Evolutionary conservation across 2,113 vertebrate genomes (phyloP).

Genomic region (Zosterops lateralis): DNA sequence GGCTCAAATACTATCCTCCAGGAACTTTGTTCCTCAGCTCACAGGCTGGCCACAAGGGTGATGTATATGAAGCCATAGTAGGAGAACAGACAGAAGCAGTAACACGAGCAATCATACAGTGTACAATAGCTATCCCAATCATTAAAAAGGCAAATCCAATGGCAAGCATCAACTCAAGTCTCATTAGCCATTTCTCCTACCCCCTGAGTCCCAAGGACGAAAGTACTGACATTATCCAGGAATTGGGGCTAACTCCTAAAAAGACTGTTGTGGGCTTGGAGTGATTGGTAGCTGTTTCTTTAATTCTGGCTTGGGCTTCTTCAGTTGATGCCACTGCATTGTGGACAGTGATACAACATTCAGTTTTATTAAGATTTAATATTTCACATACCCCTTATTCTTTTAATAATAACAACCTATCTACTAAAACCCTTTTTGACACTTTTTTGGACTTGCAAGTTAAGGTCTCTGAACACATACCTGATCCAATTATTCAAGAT

Average conservation of each 20-base stretch:
- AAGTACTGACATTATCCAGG: neutral
- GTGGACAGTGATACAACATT: neutral
- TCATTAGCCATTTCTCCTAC: neutral
- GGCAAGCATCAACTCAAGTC: neutral
- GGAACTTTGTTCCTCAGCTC: neutral
- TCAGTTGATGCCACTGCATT: neutral
- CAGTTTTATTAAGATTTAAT: neutral
- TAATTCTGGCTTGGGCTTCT: neutral
- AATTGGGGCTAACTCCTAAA: neutral
- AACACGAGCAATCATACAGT: neutral
- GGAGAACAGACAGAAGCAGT: neutral
- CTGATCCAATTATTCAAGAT: neutral
- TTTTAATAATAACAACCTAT: neutral
- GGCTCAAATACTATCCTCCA: neutral
- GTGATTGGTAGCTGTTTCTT: neutral
- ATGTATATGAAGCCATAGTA: fast-evolving
- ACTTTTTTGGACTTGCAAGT: neutral
- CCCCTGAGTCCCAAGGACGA: neutral
- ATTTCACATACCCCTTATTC: neutral
- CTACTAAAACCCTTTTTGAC: neutral
- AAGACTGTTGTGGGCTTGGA: neutral
- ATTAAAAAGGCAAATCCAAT: neutral
- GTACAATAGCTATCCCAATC: neutral
- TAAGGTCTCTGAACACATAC: neutral
- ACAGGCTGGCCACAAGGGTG: neutral